A percentile compares a stretch with the other conserved stretches of the same genome.
phyloP scores from a whole-genome alignment of 2,888 invertebrate species.

The Sphinx pinastri region DNA sequence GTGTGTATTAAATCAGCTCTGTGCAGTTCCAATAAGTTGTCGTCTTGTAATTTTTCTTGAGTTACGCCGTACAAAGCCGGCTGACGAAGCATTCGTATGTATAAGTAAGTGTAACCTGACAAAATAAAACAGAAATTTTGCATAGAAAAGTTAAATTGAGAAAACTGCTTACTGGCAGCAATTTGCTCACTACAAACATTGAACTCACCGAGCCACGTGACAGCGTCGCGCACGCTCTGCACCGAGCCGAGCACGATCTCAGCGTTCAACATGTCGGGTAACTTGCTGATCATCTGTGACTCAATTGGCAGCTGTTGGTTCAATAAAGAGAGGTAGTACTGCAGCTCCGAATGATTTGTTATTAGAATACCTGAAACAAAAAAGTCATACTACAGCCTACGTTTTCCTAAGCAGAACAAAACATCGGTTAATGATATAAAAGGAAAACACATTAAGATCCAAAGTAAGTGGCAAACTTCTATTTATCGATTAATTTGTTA shows the following conservation, averaged over 20 bases:
- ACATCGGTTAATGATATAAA: no score
- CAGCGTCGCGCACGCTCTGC: slow-evolving; percentile 92
- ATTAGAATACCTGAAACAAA: slow-evolving; percentile 91
- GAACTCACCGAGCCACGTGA: slow-evolving; percentile 92
- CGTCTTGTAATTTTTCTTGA: slow-evolving; percentile 90
- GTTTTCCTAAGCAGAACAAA: background rate
- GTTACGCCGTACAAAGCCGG: slow-evolving; percentile 96
- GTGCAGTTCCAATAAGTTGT: slow-evolving; percentile 93
- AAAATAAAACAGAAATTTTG: slow-evolving; percentile 4
- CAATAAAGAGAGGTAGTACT: slow-evolving; percentile 97
- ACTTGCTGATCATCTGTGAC: slow-evolving; percentile 95
- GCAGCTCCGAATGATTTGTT: slow-evolving; percentile 99
- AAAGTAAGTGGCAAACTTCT: no score
- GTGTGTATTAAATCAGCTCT: slow-evolving; percentile 98
- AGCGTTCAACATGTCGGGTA: slow-evolving; percentile 99
- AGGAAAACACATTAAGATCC: no score
- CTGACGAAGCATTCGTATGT: slow-evolving; percentile 96
- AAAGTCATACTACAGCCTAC: background rate
- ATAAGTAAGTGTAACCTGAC: slow-evolving; percentile 97
- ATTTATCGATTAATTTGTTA: no score
- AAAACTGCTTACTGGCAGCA: background rate
- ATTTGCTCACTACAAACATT: background rate
- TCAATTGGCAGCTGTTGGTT: slow-evolving; percentile 99
- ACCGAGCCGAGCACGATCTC: slow-evolving; percentile 98
- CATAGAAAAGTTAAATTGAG: background rate